These are phyloP conservation scores for Globia sparganii DNA, from an alignment of 2,888 invertebrate genomes.

Conservation along the genomic window DNA sequence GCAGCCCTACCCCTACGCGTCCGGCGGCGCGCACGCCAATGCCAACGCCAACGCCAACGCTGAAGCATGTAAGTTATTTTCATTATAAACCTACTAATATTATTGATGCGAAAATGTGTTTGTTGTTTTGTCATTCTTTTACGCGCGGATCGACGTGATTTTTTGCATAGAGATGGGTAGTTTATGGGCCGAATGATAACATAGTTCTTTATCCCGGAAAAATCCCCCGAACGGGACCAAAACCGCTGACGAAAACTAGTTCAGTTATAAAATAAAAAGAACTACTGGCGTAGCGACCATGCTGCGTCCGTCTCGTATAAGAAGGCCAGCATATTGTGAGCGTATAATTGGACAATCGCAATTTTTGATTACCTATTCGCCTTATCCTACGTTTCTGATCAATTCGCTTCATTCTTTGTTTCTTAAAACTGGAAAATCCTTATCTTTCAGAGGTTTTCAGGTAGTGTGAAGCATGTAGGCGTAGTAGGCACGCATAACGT, in stretches of 20 bases:
- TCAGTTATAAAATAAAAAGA: slow-evolving; percentile 2
- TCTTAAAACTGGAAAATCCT: neutral
- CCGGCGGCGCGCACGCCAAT: slow-evolving; percentile 69
- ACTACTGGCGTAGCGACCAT: neutral
- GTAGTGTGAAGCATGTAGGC: neutral
- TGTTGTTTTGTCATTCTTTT: neutral
- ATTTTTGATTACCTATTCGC: slow-evolving; percentile 18
- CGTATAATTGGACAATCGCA: slow-evolving; percentile 18
- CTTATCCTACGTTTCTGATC: slow-evolving; percentile 7
- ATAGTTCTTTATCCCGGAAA: neutral
- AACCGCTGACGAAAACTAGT: neutral
- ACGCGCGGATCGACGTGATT: neutral
- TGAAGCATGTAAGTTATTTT: slow-evolving; percentile 72
- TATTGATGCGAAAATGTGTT: neutral
- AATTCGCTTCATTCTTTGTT: slow-evolving; percentile 19
- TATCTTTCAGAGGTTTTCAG: slow-evolving; percentile 5
- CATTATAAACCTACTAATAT: neutral
- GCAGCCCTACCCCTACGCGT: slow-evolving; percentile 74
- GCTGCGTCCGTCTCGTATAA: neutral
- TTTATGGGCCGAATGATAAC: neutral
- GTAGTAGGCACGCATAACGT: neutral
- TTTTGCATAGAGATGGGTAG: neutral
- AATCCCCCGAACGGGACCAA: neutral
- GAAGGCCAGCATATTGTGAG: slow-evolving; percentile 8
- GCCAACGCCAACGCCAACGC: slow-evolving; percentile 60